Conservation (phyloP, 2,113 vertebrate genomes). For the Chinchilla lanigera region DNA sequence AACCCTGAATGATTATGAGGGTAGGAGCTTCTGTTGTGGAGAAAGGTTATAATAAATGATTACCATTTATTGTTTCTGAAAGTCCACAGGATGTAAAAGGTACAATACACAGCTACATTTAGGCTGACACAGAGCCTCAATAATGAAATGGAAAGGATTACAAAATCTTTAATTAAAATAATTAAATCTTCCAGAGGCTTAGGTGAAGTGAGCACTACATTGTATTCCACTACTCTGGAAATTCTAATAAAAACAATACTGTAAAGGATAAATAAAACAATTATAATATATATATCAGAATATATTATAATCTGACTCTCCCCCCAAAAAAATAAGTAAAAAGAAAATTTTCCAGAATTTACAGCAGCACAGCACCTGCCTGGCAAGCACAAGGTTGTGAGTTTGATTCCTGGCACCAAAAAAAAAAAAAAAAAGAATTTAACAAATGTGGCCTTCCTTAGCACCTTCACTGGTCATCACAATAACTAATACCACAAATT, state of each 20-base stretch:
- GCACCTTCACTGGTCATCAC: background rate
- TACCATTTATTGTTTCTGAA: background rate
- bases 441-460: background rate
- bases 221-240: background rate
- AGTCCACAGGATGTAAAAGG: background rate
- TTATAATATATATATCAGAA: too few species aligned
- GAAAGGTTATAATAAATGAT: background rate
- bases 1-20: background rate
- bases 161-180: background rate
- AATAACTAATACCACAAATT: background rate
- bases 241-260: background rate
- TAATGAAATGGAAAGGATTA: background rate
- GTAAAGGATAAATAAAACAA: background rate
- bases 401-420: too few species aligned
- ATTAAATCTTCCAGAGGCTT: background rate
- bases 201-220: background rate
- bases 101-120: background rate
- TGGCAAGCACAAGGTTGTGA: too few species aligned
- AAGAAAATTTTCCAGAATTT: background rate
- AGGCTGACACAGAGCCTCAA: background rate
- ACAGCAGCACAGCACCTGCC: too few species aligned
- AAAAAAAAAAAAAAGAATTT: background rate
- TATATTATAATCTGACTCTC: background rate
- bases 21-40: background rate
- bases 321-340: background rate